Evolutionary conservation across 2,888 invertebrate genomes (phyloP), one percentile per base, ranked within the genome.

Genomic region (Scaptomyza flava): DNA sequence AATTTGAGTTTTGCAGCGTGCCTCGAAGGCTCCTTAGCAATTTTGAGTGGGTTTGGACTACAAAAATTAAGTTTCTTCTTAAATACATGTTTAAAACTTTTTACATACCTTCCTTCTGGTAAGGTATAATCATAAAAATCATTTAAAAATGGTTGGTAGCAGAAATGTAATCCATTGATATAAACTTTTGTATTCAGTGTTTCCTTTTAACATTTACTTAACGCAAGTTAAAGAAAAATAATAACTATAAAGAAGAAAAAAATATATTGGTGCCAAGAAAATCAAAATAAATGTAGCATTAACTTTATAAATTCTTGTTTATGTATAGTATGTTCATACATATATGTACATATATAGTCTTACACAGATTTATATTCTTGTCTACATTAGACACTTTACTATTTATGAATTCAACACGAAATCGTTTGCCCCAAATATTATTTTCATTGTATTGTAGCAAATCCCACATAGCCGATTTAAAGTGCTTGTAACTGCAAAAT

Each of bases 321-420:
- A 67, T 56, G 63, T 77, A 66, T 17, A 17, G 1, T 66, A 75
- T 74, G 41, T 58, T 64, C 36, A 11, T 14, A 14, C 36, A 36
- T 41, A 17, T 5, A 17, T 41, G 2, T 41, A 81, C 71, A 8
- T 14, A 17, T 5, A 84, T 70, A 73, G 72, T 80, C 79, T 79
- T 74, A 86, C 76, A 73, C 75, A 62, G 65, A 66, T 72, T 77
- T 71, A 70, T 73, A 81, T 79, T 79, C 79, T 87, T 87, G 87
- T 87, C 87, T 87, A 87, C 87, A 87, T 87, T 87, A 87, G 87
- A 87, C 87, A 85, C 61, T 56, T 50, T 83, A 70, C 79, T 75
- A 69, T 75, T 79, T 78, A 79, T 59, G 56, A 63, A 74, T 43
- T 31, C 42, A 63, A 45, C 62, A 41, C n/a, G 30, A 53, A 70